phyloP scores from a whole-genome alignment of 2,113 vertebrate genomes.

The Oncorhynchus mykiss region DNA sequence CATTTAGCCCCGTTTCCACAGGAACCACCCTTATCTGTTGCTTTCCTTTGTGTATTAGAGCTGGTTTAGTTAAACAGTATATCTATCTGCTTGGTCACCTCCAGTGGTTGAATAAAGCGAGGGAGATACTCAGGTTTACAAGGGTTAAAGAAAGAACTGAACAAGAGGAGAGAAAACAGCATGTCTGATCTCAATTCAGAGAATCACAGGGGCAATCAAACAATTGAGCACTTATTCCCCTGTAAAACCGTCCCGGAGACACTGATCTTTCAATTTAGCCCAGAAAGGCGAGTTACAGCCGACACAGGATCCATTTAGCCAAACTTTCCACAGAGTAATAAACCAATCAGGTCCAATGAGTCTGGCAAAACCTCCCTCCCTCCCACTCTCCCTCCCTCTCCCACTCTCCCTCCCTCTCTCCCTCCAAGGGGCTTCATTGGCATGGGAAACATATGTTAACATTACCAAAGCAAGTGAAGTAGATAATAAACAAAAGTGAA shows the following conservation, averaged over 20 bases:
- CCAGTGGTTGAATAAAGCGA: background rate
- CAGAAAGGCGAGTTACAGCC: background rate
- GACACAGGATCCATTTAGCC: conserved; percentile 42
- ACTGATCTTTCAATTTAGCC: conserved; percentile 35
- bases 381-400: background rate
- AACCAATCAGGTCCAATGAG: conserved; percentile 32
- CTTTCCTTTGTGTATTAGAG: conserved; percentile 16
- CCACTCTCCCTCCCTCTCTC: rapidly evolving
- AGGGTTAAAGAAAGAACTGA: background rate
- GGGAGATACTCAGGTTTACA: background rate
- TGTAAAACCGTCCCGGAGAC: conserved; percentile 21
- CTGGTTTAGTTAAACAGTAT: background rate
- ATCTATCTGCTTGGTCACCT: background rate
- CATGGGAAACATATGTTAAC: too few species aligned
- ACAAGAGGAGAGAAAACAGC: background rate
- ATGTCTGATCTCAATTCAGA: too few species aligned
- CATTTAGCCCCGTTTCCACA: conserved; percentile 38
- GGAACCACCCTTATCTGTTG: conserved; percentile 29
- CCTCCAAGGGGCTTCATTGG: too few species aligned
- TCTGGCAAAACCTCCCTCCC: background rate
- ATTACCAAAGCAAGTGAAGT: too few species aligned
- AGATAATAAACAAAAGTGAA: too few species aligned
- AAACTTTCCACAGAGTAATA: conserved; percentile 35
- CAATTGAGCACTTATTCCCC: conserved; percentile 13
- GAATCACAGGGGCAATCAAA: conserved; percentile 7